Conservation (phyloP, 2,888 invertebrate genomes). For the Mystacides longicornis region DNA sequence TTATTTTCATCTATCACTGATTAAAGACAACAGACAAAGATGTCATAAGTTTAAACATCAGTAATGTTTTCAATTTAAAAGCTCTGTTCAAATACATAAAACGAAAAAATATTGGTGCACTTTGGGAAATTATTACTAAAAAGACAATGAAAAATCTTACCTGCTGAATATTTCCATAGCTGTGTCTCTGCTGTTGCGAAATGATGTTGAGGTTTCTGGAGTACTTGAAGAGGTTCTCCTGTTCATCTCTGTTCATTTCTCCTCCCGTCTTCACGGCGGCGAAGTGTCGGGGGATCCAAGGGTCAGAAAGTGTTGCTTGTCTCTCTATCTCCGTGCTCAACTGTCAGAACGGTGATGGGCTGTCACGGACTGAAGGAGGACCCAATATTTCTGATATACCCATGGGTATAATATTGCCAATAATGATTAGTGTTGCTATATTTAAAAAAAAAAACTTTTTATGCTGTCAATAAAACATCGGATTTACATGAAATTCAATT, state of each 20-base stretch:
- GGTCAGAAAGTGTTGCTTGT: neutral
- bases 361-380: neutral
- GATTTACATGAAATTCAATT: too few species aligned
- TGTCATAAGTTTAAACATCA: too few species aligned
- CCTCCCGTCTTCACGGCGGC: neutral
- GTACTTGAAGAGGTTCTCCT: conserved; percentile 54
- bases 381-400: neutral
- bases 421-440: too few species aligned
- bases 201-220: conserved; percentile 50
- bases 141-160: conserved; percentile 23
- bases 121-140: neutral
- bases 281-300: neutral
- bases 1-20: too few species aligned
- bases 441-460: too few species aligned
- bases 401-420: too few species aligned
- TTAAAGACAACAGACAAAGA: too few species aligned
- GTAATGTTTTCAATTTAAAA: too few species aligned
- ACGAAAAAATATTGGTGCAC: neutral
- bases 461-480: too few species aligned
- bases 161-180: conserved; percentile 32
- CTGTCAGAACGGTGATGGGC: neutral
- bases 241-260: conserved; percentile 55
- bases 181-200: conserved; percentile 29
- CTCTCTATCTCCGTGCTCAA: neutral
- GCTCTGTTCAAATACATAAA: too few species aligned